Percentiles rank a stretch among this genome's conserved stretches.
phyloP scores from a whole-genome alignment of 2,888 invertebrate species.

The Melanotus villosus region DNA sequence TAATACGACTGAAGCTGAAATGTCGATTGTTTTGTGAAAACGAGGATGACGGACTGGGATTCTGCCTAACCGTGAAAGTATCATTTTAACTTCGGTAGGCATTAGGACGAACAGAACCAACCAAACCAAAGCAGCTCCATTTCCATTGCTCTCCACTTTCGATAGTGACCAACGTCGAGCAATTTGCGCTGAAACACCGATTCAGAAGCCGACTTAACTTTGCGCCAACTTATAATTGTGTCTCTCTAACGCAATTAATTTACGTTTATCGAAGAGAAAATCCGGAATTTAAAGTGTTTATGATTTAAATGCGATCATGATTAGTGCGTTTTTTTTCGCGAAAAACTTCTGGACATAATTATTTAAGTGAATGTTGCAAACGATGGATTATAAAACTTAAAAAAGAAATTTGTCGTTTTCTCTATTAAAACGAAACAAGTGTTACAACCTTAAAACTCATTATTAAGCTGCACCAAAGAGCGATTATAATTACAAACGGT shows the following conservation, averaged over 20 bases:
- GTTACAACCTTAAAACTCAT: neutral
- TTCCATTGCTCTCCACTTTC: slow-evolving; percentile 46
- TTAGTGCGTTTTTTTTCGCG: neutral
- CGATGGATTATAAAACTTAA: slow-evolving; percentile 8
- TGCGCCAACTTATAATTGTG: slow-evolving; percentile 17
- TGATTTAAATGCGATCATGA: neutral
- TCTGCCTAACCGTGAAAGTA: neutral
- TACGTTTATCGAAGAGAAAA: neutral
- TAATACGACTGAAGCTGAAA: too few relatives aligned
- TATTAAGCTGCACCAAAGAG: slow-evolving; percentile 2
- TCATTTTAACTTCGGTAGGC: neutral
- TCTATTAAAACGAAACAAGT: slow-evolving; percentile 4
- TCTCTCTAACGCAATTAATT: neutral
- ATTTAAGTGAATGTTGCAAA: neutral
- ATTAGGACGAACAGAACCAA: slow-evolving; percentile 25
- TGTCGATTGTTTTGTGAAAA: too few relatives aligned
- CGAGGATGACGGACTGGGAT: too few relatives aligned
- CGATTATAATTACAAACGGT: neutral
- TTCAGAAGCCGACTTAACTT: slow-evolving; percentile 12
- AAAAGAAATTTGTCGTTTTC: neutral
- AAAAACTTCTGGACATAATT: neutral
- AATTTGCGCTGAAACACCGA: slow-evolving; percentile 16
- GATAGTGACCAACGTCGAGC: slow-evolving; percentile 32
- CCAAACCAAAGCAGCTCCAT: slow-evolving; percentile 28
- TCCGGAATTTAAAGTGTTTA: neutral